Evolutionary conservation across 2,888 invertebrate species (phyloP).

Genomic region (Xanthorhoe designata): DNA sequence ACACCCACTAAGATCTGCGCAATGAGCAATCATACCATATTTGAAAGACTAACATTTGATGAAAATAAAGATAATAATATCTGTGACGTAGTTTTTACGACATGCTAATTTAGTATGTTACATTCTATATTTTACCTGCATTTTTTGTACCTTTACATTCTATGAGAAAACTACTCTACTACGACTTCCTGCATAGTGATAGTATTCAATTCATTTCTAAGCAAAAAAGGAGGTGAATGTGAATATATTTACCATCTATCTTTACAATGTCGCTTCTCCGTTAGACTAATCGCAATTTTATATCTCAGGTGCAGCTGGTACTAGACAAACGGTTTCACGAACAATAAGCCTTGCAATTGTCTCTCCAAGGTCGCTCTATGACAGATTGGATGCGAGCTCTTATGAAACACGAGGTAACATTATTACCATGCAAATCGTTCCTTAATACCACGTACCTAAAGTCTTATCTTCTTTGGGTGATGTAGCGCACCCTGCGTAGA

Average conservation of each 20-base stretch:
- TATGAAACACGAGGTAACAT: constrained; percentile 49
- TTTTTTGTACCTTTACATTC: background rate
- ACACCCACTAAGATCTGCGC: constrained; percentile 29
- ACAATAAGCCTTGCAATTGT: constrained; percentile 56
- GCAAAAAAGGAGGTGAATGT: background rate
- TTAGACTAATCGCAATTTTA: constrained; percentile 2
- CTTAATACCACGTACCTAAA: constrained; percentile 35
- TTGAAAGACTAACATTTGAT: constrained; percentile 17
- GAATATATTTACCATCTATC: background rate
- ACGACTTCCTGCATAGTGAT: background rate
- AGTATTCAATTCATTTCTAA: background rate
- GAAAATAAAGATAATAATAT: constrained; percentile 7
- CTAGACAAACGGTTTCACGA: constrained; percentile 45
- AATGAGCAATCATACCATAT: constrained; percentile 18
- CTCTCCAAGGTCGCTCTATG: constrained; percentile 56
- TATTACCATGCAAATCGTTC: constrained; percentile 29
- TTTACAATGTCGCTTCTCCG: background rate
- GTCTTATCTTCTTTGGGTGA: constrained; percentile 21
- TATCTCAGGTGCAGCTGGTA: constrained; percentile 37
- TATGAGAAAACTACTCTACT: background rate
- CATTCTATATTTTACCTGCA: constrained; percentile 2
- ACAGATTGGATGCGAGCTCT: constrained; percentile 52
- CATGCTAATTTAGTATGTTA: background rate
- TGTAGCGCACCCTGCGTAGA: constrained; percentile 29
- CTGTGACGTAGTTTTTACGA: background rate